phyloP scores from a whole-genome alignment of 2,113 vertebrate genomes.

The Agelaius tricolor region DNA sequence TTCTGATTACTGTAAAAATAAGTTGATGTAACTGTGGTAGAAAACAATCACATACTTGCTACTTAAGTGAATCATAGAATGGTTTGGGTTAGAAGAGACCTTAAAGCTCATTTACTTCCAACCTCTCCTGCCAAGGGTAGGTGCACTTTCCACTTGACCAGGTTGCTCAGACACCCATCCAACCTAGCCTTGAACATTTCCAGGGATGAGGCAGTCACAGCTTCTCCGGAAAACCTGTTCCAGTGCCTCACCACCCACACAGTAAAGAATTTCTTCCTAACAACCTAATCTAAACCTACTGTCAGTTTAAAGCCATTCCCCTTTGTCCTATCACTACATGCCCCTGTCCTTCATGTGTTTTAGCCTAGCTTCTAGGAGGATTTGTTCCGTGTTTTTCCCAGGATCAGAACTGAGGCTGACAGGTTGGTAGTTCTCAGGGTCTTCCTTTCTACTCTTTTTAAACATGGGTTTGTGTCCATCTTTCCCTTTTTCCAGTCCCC shows the following conservation, averaged over 20 bases:
- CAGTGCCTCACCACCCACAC: not conserved
- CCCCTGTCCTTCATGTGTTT: not conserved
- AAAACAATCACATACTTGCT: not conserved
- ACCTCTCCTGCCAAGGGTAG: not conserved
- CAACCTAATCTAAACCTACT: not conserved
- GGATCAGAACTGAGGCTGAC: not conserved
- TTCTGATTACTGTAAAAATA: not conserved
- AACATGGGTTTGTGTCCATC: not conserved
- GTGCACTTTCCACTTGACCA: not conserved
- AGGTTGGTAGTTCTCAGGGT: not conserved
- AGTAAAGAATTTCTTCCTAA: not conserved
- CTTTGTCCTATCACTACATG: not conserved
- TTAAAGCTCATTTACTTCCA: not conserved
- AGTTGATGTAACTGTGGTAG: not conserved
- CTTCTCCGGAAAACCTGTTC: not conserved
- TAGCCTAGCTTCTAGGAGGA: not conserved
- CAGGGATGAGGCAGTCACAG: not conserved
- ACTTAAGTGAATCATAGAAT: not conserved
- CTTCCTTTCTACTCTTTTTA: not conserved
- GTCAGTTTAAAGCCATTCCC: not conserved
- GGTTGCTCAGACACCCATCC: not conserved
- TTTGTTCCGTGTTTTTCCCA: not conserved
- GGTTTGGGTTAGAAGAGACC: not conserved
- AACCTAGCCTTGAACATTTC: not conserved
- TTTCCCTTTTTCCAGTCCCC: not conserved